Conservation (phyloP, 2,113 vertebrate species). For the Rhineura floridana region DNA sequence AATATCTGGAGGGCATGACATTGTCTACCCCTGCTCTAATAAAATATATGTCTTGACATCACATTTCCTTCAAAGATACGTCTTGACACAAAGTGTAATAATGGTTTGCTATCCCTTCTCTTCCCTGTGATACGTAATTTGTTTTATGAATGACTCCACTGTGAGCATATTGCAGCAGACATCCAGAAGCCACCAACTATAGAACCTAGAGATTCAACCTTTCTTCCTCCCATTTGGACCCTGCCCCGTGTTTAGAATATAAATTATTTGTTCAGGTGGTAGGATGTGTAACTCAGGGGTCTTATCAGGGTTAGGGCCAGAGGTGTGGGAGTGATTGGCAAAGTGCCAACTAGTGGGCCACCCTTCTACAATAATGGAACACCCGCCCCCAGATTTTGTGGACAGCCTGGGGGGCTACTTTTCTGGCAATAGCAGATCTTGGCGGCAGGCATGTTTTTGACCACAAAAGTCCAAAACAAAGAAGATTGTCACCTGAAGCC, state of each 20-base stretch:
- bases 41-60: not conserved
- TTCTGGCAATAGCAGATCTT: too few species aligned
- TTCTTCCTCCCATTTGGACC: not conserved
- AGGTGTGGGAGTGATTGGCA: fast-evolving
- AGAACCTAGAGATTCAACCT: not conserved
- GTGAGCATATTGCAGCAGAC: not conserved
- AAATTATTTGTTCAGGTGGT: not conserved
- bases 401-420: too few species aligned
- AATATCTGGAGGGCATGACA: too few species aligned
- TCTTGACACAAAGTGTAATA: not conserved
- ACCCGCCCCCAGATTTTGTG: too few species aligned
- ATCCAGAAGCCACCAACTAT: not conserved
- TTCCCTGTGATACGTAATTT: not conserved
- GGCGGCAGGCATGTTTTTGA: too few species aligned
- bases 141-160: not conserved
- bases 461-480: too few species aligned
- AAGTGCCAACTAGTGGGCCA: too few species aligned
- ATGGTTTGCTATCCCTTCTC: not conserved
- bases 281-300: not conserved
- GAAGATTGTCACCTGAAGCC: too few species aligned
- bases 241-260: not conserved
- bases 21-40: not conserved
- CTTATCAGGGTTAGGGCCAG: not conserved
- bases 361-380: too few species aligned
- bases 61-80: not conserved